Conservation (phyloP, 2,113 vertebrate genomes). For the Tachysurus vachellii region DNA sequence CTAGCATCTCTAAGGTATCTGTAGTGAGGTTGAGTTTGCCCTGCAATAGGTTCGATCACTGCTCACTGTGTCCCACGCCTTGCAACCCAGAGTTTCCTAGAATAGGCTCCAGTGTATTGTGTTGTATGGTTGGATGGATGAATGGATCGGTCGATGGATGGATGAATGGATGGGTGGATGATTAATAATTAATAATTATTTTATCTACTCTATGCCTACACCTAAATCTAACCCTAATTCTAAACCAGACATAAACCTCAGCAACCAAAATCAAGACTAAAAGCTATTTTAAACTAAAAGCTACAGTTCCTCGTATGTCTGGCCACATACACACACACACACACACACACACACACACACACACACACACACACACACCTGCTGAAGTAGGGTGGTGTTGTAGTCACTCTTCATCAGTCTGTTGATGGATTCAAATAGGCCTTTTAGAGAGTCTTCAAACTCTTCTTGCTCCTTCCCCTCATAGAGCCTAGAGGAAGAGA, state of each 20-base stretch:
- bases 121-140: too few relatives aligned
- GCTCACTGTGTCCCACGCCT: too few relatives aligned
- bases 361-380: conserved; percentile 71
- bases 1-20: too few relatives aligned
- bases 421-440: conserved; percentile 96
- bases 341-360: conserved; percentile 64
- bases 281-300: not conserved
- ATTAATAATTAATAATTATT: too few relatives aligned
- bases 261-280: not conserved
- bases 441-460: conserved; percentile 93
- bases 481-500: conserved; percentile 78
- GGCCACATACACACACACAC: not conserved
- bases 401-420: conserved; percentile 89
- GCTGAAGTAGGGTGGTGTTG: conserved; percentile 84
- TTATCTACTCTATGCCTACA: not conserved
- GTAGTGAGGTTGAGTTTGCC: too few relatives aligned
- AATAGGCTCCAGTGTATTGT: too few relatives aligned
- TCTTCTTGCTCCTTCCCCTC: conserved; percentile 94
- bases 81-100: too few relatives aligned
- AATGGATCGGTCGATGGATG: too few relatives aligned
- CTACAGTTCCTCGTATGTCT: not conserved
- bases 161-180: too few relatives aligned
- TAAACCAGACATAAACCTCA: not conserved
- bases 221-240: not conserved
- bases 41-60: too few relatives aligned